Percentiles rank a stretch among this genome's conserved stretches.
phyloP scores from a whole-genome alignment of 2,113 vertebrate species.

The Malurus cyaneus region DNA sequence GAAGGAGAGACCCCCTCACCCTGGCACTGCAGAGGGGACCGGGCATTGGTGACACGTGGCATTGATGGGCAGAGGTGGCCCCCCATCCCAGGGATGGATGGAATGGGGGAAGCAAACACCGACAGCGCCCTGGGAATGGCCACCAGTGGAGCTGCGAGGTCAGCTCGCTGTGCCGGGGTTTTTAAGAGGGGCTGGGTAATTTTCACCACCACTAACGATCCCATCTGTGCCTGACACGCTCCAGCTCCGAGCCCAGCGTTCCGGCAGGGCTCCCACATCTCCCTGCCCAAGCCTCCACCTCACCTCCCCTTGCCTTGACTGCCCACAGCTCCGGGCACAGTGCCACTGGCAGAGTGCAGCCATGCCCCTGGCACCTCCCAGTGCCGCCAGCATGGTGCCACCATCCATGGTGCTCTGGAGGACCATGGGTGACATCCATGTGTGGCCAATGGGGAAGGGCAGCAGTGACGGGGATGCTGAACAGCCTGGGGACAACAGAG shows the following conservation, averaged over 20 bases:
- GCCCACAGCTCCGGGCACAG: rapidly evolving
- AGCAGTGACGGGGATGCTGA: background rate
- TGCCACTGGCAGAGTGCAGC: background rate
- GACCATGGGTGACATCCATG: background rate
- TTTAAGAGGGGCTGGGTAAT: constrained; percentile 40
- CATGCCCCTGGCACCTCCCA: rapidly evolving
- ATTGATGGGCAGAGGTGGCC: background rate
- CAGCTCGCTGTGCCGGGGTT: background rate
- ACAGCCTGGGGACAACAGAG: background rate
- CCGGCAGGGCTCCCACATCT: background rate
- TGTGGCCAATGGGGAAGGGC: background rate
- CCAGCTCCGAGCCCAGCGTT: background rate
- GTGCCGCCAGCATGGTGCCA: background rate
- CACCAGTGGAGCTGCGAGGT: background rate
- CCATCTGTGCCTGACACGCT: constrained; percentile 29
- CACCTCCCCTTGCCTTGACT: background rate
- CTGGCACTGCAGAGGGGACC: background rate
- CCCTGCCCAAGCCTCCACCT: background rate
- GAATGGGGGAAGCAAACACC: background rate
- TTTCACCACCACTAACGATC: constrained; percentile 30
- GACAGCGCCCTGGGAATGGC: background rate
- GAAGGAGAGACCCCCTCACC: background rate
- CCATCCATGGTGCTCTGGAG: rapidly evolving
- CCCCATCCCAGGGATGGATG: rapidly evolving
- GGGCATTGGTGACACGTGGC: background rate